Evolutionary conservation across 1,140 invertebrate species (phyloP).

Genomic region (Rhizoglyphus robini): DNA sequence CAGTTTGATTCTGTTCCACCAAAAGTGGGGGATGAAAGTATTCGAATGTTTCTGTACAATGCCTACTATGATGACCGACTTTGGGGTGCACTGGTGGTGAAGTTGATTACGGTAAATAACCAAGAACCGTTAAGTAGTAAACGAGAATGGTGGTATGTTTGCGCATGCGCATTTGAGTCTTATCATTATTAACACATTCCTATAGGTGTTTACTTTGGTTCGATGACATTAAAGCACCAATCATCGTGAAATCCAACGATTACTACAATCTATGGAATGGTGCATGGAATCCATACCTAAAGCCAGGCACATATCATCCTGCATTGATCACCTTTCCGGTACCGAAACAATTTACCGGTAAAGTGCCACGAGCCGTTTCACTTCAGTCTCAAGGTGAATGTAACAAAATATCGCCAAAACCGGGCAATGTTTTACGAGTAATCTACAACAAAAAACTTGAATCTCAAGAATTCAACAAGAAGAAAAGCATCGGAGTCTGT

Average conservation of each 20-base stretch:
- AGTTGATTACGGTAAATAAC: constrained; percentile 77
- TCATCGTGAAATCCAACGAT: constrained; percentile 55
- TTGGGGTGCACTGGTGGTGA: constrained; percentile 56
- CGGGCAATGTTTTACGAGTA: constrained; percentile 68
- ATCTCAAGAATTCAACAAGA: constrained; percentile 28
- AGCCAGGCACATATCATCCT: constrained; percentile 74
- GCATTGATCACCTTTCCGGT: constrained; percentile 77
- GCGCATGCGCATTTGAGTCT: background rate
- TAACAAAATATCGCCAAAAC: constrained; percentile 57
- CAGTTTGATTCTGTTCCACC: too few relatives aligned
- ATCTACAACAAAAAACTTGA: too few relatives aligned
- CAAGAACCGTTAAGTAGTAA: constrained; percentile 63
- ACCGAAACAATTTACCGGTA: constrained; percentile 31
- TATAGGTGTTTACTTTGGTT: constrained; percentile 69
- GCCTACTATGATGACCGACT: constrained; percentile 66
- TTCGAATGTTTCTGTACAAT: too few relatives aligned
- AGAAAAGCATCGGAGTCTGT: constrained; percentile 16
- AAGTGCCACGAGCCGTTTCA: constrained; percentile 58
- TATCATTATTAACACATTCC: too few relatives aligned
- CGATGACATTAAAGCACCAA: constrained; percentile 59
- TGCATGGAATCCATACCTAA: constrained; percentile 76
- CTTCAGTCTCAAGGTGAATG: constrained; percentile 40
- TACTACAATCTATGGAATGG: constrained; percentile 77
- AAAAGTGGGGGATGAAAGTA: too few relatives aligned
- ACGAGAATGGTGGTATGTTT: constrained; percentile 33